Base-by-base conservation (phyloP, 2,888 invertebrate genomes). In the Agrotis segetum region DNA sequence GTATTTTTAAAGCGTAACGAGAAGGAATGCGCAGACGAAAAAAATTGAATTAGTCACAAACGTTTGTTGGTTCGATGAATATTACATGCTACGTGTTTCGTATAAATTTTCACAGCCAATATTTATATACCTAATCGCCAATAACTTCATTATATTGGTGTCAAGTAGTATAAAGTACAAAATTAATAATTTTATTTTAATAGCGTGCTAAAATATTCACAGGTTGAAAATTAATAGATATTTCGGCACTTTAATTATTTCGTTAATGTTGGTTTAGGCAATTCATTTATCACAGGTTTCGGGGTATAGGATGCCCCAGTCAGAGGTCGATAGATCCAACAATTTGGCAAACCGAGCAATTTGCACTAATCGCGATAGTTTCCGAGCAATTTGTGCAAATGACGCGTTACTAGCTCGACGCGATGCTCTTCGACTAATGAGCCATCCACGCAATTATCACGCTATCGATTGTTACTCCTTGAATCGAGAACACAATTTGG, bases 301-400 rank as follows among this genome's bases (percentile, higher is more conserved):
- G 2, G 58, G 47, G 53, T 13, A 50, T 67, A 56, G n/a, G 56
- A 34, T 13, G 13, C 61, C 56, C 40, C 49, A 76, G 76, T 75
- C 62, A 73, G 82, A 85, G 74, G 79, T 73, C 83, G 83, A 88
- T 87, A 86, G 90, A 90, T 88, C 88, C 82, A 82, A 88, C 90
- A 88, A 92, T 94, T 94, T 88, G 91, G 91, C 87, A 87, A 91
- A 90, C 92, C 91, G 79, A 92, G 88, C 91, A 91, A 94, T 95
- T 94, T 94, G 88, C 89, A 84, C 90, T 94, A 94, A 95, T 93
- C 89, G 91, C 86, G 87, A 91, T 90, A 94, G 92, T 93, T 93
- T 87, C 90, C 85, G 84, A 87, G 89, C 92, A 92, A 94, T 94
- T 93, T 91, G 90, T 88, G 87, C 89, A 91, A 93, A 92, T 91